Conservation (phyloP, 2,888 invertebrate genomes). For the Eueremaeus valkanovi region DNA sequence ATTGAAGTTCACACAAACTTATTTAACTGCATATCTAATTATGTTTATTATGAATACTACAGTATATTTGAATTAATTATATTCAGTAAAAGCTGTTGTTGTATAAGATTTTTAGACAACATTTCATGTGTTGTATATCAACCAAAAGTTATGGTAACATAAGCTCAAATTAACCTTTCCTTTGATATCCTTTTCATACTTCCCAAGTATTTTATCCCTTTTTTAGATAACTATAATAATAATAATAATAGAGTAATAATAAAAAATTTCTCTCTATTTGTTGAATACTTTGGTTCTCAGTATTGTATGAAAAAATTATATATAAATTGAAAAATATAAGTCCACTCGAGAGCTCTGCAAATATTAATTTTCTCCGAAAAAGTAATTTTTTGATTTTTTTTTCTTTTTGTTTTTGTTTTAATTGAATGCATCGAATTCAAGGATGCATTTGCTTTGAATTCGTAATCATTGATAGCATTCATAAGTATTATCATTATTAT, state of each 20-base stretch:
- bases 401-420: neutral
- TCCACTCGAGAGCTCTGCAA: neutral
- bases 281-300: neutral
- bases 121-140: neutral
- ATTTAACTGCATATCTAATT: neutral
- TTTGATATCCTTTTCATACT: no score
- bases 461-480: neutral
- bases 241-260: no score
- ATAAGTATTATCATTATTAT: neutral
- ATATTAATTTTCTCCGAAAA: slow-evolving; percentile 4
- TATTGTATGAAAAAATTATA: neutral
- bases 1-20: neutral
- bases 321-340: neutral
- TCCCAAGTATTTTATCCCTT: neutral
- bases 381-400: neutral
- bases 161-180: no score
- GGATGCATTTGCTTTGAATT: neutral
- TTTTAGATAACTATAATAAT: neutral
- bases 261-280: neutral
- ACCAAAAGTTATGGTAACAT: no score
- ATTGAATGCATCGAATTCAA: neutral
- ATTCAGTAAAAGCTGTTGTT: neutral
- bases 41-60: no score
- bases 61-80: slow-evolving; percentile 19
- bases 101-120: neutral